Evolutionary conservation across 1,140 invertebrate species (phyloP).

Genomic region (Rhyzopertha dominica): DNA sequence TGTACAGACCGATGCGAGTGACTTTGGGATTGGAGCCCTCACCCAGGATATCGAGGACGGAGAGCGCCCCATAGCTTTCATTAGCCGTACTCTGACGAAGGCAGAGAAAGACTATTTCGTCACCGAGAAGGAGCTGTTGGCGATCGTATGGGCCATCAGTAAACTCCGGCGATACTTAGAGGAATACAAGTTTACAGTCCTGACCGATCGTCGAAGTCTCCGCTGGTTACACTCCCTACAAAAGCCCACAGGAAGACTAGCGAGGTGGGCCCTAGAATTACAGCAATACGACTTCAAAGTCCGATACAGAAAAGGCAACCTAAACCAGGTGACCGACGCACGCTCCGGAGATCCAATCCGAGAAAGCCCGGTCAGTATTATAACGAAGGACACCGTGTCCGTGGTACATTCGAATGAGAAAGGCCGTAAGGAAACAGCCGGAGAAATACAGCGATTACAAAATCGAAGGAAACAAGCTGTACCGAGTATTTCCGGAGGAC

Average conservation of each 20-base stretch:
- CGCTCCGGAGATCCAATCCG: slow-evolving; percentile 19
- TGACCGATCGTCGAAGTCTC: slow-evolving; percentile 44
- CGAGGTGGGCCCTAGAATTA: slow-evolving; percentile 25
- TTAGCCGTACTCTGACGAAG: slow-evolving; percentile 34
- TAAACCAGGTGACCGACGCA: slow-evolving; percentile 27
- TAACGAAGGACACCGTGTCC: too few relatives aligned
- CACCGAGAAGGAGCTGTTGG: slow-evolving; percentile 45
- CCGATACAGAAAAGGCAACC: slow-evolving; percentile 22
- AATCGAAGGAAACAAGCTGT: background rate
- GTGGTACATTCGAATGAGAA: too few relatives aligned
- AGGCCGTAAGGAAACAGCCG: too few relatives aligned
- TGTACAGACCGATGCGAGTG: slow-evolving; percentile 25
- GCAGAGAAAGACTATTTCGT: slow-evolving; percentile 45
- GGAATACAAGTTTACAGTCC: slow-evolving; percentile 39
- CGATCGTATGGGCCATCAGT: slow-evolving; percentile 38
- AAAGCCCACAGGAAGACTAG: slow-evolving; percentile 25
- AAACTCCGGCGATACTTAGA: slow-evolving; percentile 38
- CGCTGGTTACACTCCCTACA: slow-evolving; percentile 36
- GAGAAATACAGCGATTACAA: slow-evolving; percentile 19
- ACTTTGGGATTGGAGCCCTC: slow-evolving; percentile 12
- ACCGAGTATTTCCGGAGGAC: background rate
- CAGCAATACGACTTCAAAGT: too few relatives aligned
- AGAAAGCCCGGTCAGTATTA: too few relatives aligned
- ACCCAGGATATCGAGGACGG: too few relatives aligned
- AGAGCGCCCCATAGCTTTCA: too few relatives aligned